A percentile compares a stretch with the other conserved stretches of the same genome.
Conservation (phyloP, 2,888 invertebrate species). For the Eilema caniola region DNA sequence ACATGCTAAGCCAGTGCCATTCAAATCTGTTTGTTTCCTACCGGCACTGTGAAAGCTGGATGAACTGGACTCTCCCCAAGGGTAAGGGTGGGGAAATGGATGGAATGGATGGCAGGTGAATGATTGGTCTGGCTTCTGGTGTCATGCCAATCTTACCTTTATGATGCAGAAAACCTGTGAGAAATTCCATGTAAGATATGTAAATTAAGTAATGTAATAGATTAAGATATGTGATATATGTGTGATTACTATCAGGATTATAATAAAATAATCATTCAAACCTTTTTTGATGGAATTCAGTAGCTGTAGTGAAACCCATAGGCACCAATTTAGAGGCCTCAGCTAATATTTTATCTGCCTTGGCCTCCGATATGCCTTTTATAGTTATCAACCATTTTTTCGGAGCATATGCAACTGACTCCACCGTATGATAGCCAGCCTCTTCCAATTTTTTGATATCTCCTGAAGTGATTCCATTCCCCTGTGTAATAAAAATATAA, state of each 20-base stretch:
- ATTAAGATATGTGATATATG: too few species aligned
- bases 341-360: conserved; percentile 96
- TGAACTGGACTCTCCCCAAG: too few species aligned
- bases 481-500: conserved; percentile 87
- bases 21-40: too few species aligned
- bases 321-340: conserved; percentile 98
- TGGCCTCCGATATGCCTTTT: conserved; percentile 98
- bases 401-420: conserved; percentile 97
- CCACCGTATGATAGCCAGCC: conserved; percentile 97
- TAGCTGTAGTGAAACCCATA: conserved; percentile 99
- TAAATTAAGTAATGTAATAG: neutral
- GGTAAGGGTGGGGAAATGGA: too few species aligned
- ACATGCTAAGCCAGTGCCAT: too few species aligned
- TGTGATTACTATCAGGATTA: too few species aligned
- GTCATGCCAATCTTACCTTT: neutral
- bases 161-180: neutral
- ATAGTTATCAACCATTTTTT: conserved; percentile 95
- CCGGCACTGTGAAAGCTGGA: too few species aligned
- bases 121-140: too few species aligned
- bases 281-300: conserved; percentile 97
- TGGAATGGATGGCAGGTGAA: too few species aligned
- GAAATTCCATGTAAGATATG: conserved; percentile 16
- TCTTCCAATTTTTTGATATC: conserved; percentile 98
- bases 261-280: conserved; percentile 34
- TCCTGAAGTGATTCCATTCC: conserved; percentile 95